These are phyloP conservation scores for Squalus acanthias DNA, from an alignment of 2,797 vertebrate species.

Conservation along the genomic window DNA sequence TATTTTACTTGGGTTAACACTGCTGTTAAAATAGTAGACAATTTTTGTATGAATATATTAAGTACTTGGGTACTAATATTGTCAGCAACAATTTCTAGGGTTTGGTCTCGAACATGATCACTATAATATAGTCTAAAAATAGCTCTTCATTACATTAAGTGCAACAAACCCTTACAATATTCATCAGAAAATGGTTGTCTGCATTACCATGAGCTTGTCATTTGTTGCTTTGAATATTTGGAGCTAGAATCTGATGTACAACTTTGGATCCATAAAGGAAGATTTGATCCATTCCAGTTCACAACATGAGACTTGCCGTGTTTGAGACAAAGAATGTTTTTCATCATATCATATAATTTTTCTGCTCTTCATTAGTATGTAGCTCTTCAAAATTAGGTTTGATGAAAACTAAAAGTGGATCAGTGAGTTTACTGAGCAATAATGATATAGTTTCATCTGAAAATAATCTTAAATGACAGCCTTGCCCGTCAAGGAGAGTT, in stretches of 20 bases:
- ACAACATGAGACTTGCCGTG: too few relatives aligned
- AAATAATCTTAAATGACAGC: not conserved
- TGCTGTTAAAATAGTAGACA: too few relatives aligned
- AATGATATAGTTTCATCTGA: not conserved
- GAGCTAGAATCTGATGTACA: too few relatives aligned
- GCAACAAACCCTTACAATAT: too few relatives aligned
- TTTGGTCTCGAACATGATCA: not conserved
- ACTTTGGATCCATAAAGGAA: too few relatives aligned
- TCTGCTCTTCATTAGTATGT: not conserved
- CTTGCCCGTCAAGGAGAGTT: not conserved
- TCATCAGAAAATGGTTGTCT: too few relatives aligned
- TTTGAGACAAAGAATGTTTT: not conserved
- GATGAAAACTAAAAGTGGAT: not conserved
- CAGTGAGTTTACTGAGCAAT: not conserved
- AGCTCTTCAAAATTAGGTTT: not conserved
- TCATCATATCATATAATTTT: not conserved
- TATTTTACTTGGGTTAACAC: not conserved
- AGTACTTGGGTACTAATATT: not conserved
- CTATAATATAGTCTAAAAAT: not conserved
- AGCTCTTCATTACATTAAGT: too few relatives aligned
- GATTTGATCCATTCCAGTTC: too few relatives aligned
- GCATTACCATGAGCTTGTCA: too few relatives aligned
- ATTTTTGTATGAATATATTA: too few relatives aligned
- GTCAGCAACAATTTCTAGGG: too few relatives aligned
- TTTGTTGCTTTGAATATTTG: too few relatives aligned